Evolutionary conservation across 2,888 invertebrate genomes (phyloP), one percentile per base, ranked within the genome.

Genomic region (Cantharis lateralis): DNA sequence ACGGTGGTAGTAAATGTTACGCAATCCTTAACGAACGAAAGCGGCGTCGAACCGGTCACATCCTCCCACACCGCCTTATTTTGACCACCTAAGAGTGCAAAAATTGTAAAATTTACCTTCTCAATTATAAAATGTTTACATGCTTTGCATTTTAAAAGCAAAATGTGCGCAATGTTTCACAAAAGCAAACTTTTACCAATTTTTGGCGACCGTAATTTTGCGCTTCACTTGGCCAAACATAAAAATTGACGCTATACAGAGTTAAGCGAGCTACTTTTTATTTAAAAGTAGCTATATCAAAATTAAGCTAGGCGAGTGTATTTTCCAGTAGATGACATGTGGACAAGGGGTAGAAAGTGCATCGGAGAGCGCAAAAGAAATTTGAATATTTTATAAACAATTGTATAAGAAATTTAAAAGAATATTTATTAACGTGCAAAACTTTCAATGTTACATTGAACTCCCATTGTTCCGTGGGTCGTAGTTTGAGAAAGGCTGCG

Each of bases 1-100:
- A 99, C 99, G 0, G 98, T 99, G 10, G 99, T 99, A 10, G 99
- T 99, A 89, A 99, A 99, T 24, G 98, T 98, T 1, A 98, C 98
- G 86, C 97, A 97, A 87, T 99, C 98, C 84, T 97, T 98, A 80
- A 98, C 95, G 89, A 99, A 95, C 9, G 98, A 96, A 80, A 99
- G 91, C 11, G 98, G 98, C 1, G 99, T 99, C 66, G 98, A 98
- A 26, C 98, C 98, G 0, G 99, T 99, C 10, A 99, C 99, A 89
- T 99, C 99, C 88, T 99, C 99, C 99, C 99, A 99, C 83, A 98
- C 95, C 4, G 99, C 98, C 81, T 97, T 95, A 82, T 96, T 96
- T 82, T 97, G 96, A 2, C 98, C 99, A 78, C 98, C 95, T 93
- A 86, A 11, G 48, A 48, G n/a, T 3, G n/a, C 48, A 48, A 48